Percentiles rank a stretch among this genome's conserved stretches.
These are phyloP conservation scores for Neopipo cinnamomea DNA, from an alignment of 2,113 vertebrate genomes.

Conservation along the genomic window DNA sequence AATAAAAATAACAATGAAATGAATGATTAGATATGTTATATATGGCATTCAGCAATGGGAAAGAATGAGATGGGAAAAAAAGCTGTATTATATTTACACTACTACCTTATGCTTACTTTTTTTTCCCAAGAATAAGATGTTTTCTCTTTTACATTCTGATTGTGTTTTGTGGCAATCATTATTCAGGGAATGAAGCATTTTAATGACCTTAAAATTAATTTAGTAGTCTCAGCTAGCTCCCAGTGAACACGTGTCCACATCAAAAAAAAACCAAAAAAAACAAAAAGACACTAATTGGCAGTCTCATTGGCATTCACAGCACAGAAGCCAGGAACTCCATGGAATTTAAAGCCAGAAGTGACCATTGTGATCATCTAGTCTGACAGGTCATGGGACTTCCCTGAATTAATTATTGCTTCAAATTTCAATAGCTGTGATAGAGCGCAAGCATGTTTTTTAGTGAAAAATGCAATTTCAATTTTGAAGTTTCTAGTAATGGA, in stretches of 20 bases:
- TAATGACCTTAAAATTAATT: constrained; percentile 68
- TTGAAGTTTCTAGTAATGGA: not conserved
- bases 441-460: not conserved
- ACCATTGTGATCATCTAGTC: constrained; percentile 48
- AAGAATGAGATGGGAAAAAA: not conserved
- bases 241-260: constrained; percentile 27
- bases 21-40: not conserved
- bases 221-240: constrained; percentile 44
- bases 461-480: not conserved
- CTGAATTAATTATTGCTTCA: constrained; percentile 34
- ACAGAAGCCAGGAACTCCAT: constrained; percentile 19
- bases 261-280: not conserved
- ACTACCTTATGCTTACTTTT: not conserved
- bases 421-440: not conserved
- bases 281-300: constrained; percentile 52
- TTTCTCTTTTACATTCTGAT: constrained; percentile 30
- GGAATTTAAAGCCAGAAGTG: constrained; percentile 59
- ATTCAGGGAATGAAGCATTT: constrained; percentile 42
- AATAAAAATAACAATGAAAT: not conserved
- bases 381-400: constrained; percentile 27
- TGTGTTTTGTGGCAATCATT: constrained; percentile 38
- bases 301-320: constrained; percentile 63
- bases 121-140: not conserved
- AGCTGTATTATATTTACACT: not conserved
- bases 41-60: not conserved